Evolutionary conservation across 2,888 invertebrate species (phyloP).

Genomic region (Phorcus lineatus): DNA sequence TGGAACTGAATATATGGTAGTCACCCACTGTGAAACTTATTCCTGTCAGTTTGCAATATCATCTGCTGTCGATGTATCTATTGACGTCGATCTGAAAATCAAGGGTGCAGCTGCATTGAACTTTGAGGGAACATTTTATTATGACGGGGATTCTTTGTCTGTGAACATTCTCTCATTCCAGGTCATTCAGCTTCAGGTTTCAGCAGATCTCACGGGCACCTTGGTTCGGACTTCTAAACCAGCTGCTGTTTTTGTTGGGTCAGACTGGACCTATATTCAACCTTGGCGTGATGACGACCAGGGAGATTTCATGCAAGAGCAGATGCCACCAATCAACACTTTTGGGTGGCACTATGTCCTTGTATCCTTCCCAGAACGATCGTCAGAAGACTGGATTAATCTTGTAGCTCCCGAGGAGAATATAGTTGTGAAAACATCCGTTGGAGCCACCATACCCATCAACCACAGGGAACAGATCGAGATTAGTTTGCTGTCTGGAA

Average conservation of each 20-base stretch:
- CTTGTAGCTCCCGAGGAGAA: not conserved
- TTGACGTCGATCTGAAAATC: not conserved
- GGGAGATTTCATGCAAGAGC: not conserved
- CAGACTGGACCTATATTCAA: not conserved
- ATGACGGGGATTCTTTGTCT: not conserved
- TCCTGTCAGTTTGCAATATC: slow-evolving; percentile 2
- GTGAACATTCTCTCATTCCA: not conserved
- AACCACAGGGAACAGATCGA: not conserved
- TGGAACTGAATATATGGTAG: slow-evolving; percentile 7
- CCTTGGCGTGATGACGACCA: not conserved
- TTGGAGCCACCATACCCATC: not conserved
- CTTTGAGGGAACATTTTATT: not conserved
- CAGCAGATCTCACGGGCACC: not conserved
- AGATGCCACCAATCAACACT: slow-evolving; percentile 6
- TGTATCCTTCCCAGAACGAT: not conserved
- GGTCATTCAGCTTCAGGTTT: not conserved
- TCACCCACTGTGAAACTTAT: not conserved
- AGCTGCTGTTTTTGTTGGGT: not conserved
- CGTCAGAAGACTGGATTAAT: not conserved
- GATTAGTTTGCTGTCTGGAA: not conserved
- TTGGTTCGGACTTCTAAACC: not conserved
- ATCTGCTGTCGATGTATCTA: not conserved
- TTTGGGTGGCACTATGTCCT: not conserved
- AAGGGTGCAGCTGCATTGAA: not conserved
- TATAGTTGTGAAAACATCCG: not conserved